Evolutionary conservation across 2,888 invertebrate species (phyloP).

Genomic region (Philereme transversata): DNA sequence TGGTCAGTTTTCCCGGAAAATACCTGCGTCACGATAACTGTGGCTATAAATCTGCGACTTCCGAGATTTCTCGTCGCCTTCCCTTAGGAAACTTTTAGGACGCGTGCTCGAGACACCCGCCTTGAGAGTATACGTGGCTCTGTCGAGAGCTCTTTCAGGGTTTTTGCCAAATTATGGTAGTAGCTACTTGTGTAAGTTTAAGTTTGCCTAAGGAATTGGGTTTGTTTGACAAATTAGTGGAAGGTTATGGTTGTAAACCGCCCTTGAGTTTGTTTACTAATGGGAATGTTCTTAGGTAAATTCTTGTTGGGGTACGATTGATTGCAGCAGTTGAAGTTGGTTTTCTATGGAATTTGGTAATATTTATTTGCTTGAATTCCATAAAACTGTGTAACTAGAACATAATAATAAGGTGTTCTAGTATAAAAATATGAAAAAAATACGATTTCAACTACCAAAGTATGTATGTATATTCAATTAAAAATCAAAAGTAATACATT

Average conservation of each 20-base stretch:
- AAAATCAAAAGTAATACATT: too few species aligned
- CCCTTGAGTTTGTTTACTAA: slow-evolving; percentile 14
- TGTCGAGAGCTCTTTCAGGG: slow-evolving; percentile 54
- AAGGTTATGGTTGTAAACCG: slow-evolving; percentile 24
- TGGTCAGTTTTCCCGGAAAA: slow-evolving; percentile 52
- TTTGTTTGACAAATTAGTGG: slow-evolving; percentile 58
- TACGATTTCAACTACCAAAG: too few species aligned
- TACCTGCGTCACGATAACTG: slow-evolving; percentile 76
- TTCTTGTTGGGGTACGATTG: neutral
- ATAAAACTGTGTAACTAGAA: too few species aligned
- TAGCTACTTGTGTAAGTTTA: slow-evolving; percentile 14
- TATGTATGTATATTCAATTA: too few species aligned
- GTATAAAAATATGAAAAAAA: too few species aligned
- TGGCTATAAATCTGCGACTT: slow-evolving; percentile 75
- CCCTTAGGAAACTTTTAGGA: slow-evolving; percentile 65
- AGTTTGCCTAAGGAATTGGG: slow-evolving; percentile 33
- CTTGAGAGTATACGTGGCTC: slow-evolving; percentile 38
- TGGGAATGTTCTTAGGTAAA: too few species aligned
- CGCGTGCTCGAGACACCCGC: slow-evolving; percentile 63
- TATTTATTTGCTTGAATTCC: too few species aligned
- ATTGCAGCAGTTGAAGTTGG: neutral
- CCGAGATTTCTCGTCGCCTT: slow-evolving; percentile 69
- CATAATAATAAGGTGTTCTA: too few species aligned
- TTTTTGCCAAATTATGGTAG: slow-evolving; percentile 54
- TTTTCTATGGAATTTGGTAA: neutral